These are phyloP conservation scores for Synodontis membranacea DNA, from an alignment of 2,113 vertebrate genomes.

Conservation along the genomic window DNA sequence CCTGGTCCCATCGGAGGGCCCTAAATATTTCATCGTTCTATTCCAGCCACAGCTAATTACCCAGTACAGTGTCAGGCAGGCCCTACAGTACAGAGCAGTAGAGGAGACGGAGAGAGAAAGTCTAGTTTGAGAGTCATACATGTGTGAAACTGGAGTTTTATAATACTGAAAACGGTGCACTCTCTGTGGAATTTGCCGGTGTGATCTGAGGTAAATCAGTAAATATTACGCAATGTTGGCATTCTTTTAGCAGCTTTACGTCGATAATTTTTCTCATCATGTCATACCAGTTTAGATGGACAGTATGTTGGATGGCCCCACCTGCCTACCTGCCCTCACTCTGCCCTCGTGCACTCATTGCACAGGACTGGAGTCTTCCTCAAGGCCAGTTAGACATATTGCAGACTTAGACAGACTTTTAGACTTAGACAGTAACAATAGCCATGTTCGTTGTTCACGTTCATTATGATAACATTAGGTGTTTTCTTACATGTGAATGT, in stretches of 20 bases:
- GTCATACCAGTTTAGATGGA: neutral
- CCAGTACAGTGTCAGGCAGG: conserved; percentile 47
- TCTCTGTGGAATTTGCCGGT: conserved; percentile 7
- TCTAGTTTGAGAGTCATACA: conserved; percentile 9
- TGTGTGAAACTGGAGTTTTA: conserved; percentile 16
- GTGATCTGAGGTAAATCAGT: neutral
- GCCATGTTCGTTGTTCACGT: no score
- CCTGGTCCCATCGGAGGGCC: conserved; percentile 42
- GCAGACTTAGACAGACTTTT: no score
- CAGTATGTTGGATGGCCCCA: no score
- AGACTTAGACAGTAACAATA: no score
- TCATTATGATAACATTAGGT: no score
- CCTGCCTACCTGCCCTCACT: no score
- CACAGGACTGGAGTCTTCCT: no score
- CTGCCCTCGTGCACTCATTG: no score
- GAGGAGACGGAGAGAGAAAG: neutral
- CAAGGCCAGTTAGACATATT: no score
- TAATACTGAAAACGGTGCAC: conserved; percentile 9
- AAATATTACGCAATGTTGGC: neutral
- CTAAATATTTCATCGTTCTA: conserved; percentile 55
- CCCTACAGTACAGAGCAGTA: conserved; percentile 44
- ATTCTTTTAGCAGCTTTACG: neutral
- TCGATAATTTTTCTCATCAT: neutral
- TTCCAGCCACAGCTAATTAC: conserved; percentile 55
- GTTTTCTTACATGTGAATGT: no score